These are phyloP conservation scores for Callosobruchus maculatus DNA, from an alignment of 2,888 invertebrate genomes.

Conservation along the genomic window DNA sequence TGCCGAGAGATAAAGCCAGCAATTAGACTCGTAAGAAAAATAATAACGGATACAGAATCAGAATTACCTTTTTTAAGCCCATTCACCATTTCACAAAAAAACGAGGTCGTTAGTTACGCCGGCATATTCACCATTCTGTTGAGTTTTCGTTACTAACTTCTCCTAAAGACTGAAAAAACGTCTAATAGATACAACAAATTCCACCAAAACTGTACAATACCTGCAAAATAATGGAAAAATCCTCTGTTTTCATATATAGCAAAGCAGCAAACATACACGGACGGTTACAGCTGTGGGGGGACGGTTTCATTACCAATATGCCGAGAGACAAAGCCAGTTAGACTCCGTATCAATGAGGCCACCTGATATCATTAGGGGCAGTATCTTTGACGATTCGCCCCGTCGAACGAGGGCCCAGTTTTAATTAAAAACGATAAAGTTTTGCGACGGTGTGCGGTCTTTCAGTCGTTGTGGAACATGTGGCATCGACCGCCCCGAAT, in stretches of 20 bases:
- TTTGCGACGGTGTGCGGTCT: not conserved
- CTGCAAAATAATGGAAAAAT: not conserved
- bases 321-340: not conserved
- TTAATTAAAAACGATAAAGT: not conserved
- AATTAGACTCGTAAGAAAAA: too few relatives aligned
- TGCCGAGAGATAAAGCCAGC: too few relatives aligned
- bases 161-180: too few relatives aligned
- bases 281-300: not conserved
- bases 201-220: too few relatives aligned
- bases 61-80: too few relatives aligned
- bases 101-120: too few relatives aligned
- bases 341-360: not conserved
- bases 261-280: not conserved
- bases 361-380: not conserved
- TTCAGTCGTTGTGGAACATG: not conserved
- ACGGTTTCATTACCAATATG: not conserved
- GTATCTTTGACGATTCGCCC: not conserved
- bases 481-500: not conserved
- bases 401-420: not conserved
- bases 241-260: not conserved
- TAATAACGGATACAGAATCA: too few relatives aligned
- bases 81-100: too few relatives aligned
- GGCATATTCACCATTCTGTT: too few relatives aligned
- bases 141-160: too few relatives aligned
- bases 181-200: too few relatives aligned